Evolutionary conservation across 2,113 vertebrate genomes (phyloP).

Genomic region (Chrysemys picta): DNA sequence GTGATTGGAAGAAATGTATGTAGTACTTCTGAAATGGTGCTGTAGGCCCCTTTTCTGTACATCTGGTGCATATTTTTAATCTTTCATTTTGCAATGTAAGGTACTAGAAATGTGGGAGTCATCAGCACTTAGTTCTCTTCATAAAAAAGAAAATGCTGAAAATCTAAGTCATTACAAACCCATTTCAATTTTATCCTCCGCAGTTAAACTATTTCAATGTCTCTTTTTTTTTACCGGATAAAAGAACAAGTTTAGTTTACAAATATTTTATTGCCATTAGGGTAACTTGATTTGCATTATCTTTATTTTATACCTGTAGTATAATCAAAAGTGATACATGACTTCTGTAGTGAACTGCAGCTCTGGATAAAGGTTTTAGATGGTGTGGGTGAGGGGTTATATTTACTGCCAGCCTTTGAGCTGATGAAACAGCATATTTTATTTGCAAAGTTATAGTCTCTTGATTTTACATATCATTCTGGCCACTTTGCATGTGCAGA

Average conservation of each 20-base stretch:
- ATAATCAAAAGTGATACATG: constrained; percentile 79
- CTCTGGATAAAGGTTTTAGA: constrained; percentile 49
- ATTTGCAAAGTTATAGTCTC: constrained; percentile 1
- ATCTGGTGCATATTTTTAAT: constrained; percentile 68
- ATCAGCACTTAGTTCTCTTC: constrained; percentile 65
- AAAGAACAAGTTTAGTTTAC: constrained; percentile 77
- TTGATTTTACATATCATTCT: background rate
- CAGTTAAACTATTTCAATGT: constrained; percentile 78
- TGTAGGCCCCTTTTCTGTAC: constrained; percentile 64
- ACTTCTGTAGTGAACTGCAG: constrained; percentile 40
- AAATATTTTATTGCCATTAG: constrained; percentile 78
- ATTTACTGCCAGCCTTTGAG: constrained; percentile 68
- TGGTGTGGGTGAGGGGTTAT: constrained; percentile 14
- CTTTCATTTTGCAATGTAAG: constrained; percentile 64
- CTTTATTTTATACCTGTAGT: constrained; percentile 61
- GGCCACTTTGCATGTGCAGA: constrained; percentile 19
- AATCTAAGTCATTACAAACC: constrained; percentile 77
- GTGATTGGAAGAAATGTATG: constrained; percentile 52
- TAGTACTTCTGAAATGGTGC: constrained; percentile 68
- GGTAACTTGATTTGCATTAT: constrained; percentile 73
- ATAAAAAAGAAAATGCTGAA: constrained; percentile 68
- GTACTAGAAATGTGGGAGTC: constrained; percentile 49
- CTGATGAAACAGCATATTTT: constrained; percentile 53
- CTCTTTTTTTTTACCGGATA: constrained; percentile 72
- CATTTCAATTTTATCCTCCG: constrained; percentile 77